phyloP scores from a whole-genome alignment of 2,113 vertebrate genomes.

The Sceloporus undulatus region DNA sequence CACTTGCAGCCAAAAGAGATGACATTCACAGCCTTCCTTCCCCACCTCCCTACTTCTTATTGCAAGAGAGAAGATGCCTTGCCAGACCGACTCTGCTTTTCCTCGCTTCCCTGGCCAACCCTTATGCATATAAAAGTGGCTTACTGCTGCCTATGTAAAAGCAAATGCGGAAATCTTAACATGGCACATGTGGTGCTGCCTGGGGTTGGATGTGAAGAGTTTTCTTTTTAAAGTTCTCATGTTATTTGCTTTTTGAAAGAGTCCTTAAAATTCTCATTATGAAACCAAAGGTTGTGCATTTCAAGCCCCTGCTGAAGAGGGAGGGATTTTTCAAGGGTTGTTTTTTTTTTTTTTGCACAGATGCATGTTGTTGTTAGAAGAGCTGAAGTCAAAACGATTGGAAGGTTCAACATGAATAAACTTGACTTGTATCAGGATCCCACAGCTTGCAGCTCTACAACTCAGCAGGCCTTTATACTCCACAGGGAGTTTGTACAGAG shows the following conservation, averaged over 20 bases:
- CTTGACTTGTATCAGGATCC: constrained; percentile 12
- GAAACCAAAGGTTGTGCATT: constrained; percentile 21
- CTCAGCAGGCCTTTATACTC: background rate
- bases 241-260: background rate
- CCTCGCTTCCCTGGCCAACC: background rate
- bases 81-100: background rate
- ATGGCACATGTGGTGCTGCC: background rate
- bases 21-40: background rate
- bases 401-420: constrained; percentile 39
- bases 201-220: constrained; percentile 7
- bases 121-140: background rate
- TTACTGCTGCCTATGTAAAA: background rate
- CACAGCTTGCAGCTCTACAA: constrained; percentile 30
- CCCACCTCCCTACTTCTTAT: background rate
- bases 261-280: background rate
- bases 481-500: background rate
- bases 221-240: constrained; percentile 13
- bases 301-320: constrained; percentile 1
- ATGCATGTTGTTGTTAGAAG: background rate
- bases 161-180: background rate
- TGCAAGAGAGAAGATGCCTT: background rate
- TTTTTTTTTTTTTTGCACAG: constrained; percentile 1
- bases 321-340: background rate
- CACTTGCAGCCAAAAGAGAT: no score
- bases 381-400: constrained; percentile 29